phyloP scores from a whole-genome alignment of 2,888 invertebrate genomes.

The Tridacna gigas region DNA sequence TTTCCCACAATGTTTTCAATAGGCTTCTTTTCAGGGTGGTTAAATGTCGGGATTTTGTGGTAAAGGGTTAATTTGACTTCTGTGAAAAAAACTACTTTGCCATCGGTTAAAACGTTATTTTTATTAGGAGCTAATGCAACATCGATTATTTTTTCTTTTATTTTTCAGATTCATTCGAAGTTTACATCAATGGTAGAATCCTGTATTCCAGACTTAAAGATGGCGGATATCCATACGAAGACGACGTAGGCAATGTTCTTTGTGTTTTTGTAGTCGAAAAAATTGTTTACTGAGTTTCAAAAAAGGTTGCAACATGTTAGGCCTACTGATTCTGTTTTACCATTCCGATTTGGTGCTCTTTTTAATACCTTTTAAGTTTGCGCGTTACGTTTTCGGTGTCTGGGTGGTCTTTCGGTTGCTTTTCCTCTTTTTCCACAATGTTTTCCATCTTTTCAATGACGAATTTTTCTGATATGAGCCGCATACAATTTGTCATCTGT shows the following conservation, averaged over 20 bases:
- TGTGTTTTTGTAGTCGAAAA: background rate
- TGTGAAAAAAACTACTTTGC: background rate
- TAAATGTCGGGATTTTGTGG: too few relatives aligned
- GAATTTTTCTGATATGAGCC: too few relatives aligned
- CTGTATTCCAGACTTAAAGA: slow-evolving; percentile 37
- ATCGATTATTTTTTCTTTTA: background rate
- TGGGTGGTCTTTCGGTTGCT: too few relatives aligned
- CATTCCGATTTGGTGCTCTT: background rate
- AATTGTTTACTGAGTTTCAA: background rate
- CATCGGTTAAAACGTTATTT: background rate
- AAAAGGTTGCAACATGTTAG: background rate
- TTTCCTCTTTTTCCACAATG: too few relatives aligned
- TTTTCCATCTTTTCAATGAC: too few relatives aligned
- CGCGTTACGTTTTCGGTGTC: background rate
- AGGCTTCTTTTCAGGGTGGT: too few relatives aligned
- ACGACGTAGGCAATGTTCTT: slow-evolving; percentile 37
- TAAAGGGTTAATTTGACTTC: background rate
- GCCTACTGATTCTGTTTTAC: background rate
- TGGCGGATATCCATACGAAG: slow-evolving; percentile 47
- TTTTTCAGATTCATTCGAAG: slow-evolving; percentile 51
- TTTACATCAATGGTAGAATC: slow-evolving; percentile 43
- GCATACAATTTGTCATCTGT: too few relatives aligned
- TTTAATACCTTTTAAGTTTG: background rate
- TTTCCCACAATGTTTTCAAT: too few relatives aligned
- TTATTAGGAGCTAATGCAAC: background rate